phyloP scores from a whole-genome alignment of 2,888 invertebrate genomes.

The Amiota mariae region DNA sequence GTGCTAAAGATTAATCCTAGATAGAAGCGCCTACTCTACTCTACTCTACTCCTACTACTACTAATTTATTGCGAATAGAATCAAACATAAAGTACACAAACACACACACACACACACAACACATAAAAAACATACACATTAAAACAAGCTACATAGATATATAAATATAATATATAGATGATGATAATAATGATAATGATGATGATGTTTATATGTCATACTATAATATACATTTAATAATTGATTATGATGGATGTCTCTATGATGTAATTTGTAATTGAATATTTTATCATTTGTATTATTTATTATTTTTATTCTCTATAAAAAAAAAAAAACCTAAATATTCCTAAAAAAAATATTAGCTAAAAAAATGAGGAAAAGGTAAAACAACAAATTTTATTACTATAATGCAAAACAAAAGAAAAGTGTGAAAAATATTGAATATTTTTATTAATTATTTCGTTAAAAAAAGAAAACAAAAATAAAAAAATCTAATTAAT shows the following conservation, averaged over 20 bases:
- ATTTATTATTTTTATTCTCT: slow-evolving; percentile 20
- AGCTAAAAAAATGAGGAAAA: not conserved
- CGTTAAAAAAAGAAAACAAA: not conserved
- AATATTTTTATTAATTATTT: slow-evolving; percentile 17
- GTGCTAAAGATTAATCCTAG: no score
- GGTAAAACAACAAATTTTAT: not conserved
- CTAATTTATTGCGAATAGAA: no score
- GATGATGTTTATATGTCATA: no score
- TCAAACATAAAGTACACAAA: no score
- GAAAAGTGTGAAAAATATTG: not conserved
- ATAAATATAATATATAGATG: not conserved
- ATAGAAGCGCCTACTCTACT: no score
- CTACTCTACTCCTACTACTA: no score
- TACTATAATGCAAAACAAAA: not conserved
- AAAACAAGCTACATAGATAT: slow-evolving; percentile 8
- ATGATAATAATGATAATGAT: not conserved
- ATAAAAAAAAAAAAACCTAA: no score
- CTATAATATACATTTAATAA: not conserved
- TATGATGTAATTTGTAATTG: not conserved
- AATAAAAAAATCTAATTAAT: no score
- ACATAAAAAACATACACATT: slow-evolving; percentile 7
- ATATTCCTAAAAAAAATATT: slow-evolving; percentile 19
- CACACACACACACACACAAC: not conserved
- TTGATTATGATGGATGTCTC: not conserved
- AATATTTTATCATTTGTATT: slow-evolving; percentile 6